Conservation (phyloP, 2,113 vertebrate genomes). For the human region GRCh38 chr3:39167001-39167500, state of each 20-base stretch:
- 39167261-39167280: background rate
- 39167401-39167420: background rate
- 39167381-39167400: background rate
- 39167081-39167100: background rate
- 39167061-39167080: background rate
- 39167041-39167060: background rate
- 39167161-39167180: background rate
- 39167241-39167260: background rate
- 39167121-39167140: background rate
- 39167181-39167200: background rate
- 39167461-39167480: background rate
- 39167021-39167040: slow-evolving; percentile 12
- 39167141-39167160: background rate
- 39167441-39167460: background rate
- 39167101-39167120: background rate
- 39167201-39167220: background rate
- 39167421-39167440: background rate
- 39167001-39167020: background rate
- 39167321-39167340: background rate
- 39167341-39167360: background rate
- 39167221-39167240: background rate
- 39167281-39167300: background rate
- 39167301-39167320: background rate
- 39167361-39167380: background rate
- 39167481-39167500: background rate